A percentile compares a stretch with the other conserved stretches of the same genome.
phyloP scores from a whole-genome alignment of 2,113 vertebrate genomes.

The Malaclemys terrapin region DNA sequence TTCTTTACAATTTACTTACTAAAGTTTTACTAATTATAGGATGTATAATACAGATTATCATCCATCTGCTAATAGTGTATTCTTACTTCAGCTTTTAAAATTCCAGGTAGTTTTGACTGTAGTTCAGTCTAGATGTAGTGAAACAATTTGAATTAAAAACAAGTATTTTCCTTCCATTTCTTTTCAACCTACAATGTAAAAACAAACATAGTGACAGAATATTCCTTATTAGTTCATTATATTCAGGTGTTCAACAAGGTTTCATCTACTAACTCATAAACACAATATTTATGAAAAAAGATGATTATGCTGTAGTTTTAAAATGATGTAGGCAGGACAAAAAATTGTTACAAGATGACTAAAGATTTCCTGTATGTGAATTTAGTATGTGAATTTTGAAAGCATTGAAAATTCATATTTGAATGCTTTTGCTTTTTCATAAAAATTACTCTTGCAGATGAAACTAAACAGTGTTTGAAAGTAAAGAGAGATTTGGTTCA shows the following conservation, averaged over 20 bases:
- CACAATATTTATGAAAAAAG: slow-evolving; percentile 44
- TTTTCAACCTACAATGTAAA: neutral
- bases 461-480: slow-evolving; percentile 68
- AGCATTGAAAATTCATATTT: slow-evolving; percentile 57
- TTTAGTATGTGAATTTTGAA: slow-evolving; percentile 48
- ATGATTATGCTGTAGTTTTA: neutral
- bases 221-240: slow-evolving; percentile 18
- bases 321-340: slow-evolving; percentile 37
- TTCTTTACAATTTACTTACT: neutral
- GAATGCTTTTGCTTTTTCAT: slow-evolving; percentile 54
- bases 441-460: slow-evolving; percentile 65
- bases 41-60: neutral
- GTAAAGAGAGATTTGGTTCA: slow-evolving; percentile 56
- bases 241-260: neutral
- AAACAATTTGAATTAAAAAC: slow-evolving; percentile 25
- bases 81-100: slow-evolving; percentile 39
- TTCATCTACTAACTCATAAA: slow-evolving; percentile 28
- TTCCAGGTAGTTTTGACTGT: slow-evolving; percentile 54
- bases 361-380: slow-evolving; percentile 32
- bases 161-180: slow-evolving; percentile 27
- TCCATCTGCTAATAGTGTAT: neutral
- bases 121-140: slow-evolving; percentile 60
- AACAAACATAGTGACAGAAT: neutral
- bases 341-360: slow-evolving; percentile 5
- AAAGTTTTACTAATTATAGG: neutral